Conservation (phyloP, 2,797 vertebrate species). For the Lycodopsis pacificus region DNA sequence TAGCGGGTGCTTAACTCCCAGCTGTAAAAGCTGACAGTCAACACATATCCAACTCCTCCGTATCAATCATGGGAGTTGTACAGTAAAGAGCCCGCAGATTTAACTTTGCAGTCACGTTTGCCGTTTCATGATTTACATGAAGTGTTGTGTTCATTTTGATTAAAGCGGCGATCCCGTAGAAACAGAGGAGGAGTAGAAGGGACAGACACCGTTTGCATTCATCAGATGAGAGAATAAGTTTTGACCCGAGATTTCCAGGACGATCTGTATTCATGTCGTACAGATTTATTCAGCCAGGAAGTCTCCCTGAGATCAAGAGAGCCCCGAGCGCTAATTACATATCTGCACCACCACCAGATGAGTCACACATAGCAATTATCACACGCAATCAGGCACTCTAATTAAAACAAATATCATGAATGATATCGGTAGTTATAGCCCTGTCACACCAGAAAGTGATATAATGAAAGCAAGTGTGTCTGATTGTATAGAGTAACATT, state of each 20-base stretch:
- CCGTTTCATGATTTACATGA: slow-evolving; percentile 23
- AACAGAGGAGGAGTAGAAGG: too few relatives aligned
- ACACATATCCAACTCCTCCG: background rate
- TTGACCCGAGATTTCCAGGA: too few relatives aligned
- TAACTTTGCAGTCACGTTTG: slow-evolving; percentile 18
- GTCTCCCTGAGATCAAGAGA: background rate
- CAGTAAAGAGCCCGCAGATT: slow-evolving; percentile 20
- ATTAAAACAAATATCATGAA: background rate
- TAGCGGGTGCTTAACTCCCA: slow-evolving; percentile 50
- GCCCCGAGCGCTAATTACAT: background rate
- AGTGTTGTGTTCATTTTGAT: background rate
- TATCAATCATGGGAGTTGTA: slow-evolving; percentile 31
- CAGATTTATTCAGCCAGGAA: background rate
- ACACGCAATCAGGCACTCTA: background rate
- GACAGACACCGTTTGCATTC: background rate
- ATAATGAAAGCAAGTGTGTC: too few relatives aligned
- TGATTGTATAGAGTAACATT: background rate
- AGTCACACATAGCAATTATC: background rate
- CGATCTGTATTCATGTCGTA: background rate
- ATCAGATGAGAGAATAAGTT: too few relatives aligned
- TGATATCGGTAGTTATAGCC: background rate
- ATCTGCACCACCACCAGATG: background rate
- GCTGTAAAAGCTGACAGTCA: slow-evolving; percentile 64
- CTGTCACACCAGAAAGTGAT: background rate
- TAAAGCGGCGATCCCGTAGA: too few relatives aligned